These are phyloP conservation scores for Zaprionus nigranus DNA, from an alignment of 1,140 invertebrate genomes.

Conservation along the genomic window DNA sequence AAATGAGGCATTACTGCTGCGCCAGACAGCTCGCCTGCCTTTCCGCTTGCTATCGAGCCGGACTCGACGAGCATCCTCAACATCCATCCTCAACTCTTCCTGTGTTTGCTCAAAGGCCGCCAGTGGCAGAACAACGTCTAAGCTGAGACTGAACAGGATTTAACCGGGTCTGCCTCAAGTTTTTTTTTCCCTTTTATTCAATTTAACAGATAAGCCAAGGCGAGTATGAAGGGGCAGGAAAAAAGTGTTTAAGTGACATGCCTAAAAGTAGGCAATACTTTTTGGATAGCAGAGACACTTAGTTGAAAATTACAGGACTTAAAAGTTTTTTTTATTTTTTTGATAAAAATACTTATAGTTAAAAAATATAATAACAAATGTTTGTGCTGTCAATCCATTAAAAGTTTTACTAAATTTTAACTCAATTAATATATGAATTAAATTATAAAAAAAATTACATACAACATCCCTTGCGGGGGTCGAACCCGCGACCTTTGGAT, in stretches of 20 bases:
- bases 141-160: constrained; percentile 36
- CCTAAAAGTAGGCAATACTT: neutral
- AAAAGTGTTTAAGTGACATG: neutral
- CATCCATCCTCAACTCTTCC: neutral
- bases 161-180: constrained; percentile 17
- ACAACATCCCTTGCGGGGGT: no score
- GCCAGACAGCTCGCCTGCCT: constrained; percentile 13
- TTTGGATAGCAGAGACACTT: neutral
- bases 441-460: no score
- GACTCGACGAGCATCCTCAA: constrained; percentile 2
- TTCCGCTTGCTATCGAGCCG: constrained; percentile 41
- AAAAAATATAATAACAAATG: neutral
- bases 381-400: no score
- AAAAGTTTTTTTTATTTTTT: neutral
- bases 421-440: no score
- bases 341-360: no score
- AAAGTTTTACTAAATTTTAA: neutral
- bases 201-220: constrained; percentile 39
- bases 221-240: neutral
- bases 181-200: constrained; percentile 31
- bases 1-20: constrained; percentile 60
- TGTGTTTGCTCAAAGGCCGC: constrained; percentile 20
- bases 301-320: neutral
- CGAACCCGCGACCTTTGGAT: no score
- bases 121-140: constrained; percentile 7